Percentiles rank a stretch among this genome's conserved stretches.
Evolutionary conservation across 2,888 invertebrate genomes (phyloP).

Genomic region (Cancer borealis): DNA sequence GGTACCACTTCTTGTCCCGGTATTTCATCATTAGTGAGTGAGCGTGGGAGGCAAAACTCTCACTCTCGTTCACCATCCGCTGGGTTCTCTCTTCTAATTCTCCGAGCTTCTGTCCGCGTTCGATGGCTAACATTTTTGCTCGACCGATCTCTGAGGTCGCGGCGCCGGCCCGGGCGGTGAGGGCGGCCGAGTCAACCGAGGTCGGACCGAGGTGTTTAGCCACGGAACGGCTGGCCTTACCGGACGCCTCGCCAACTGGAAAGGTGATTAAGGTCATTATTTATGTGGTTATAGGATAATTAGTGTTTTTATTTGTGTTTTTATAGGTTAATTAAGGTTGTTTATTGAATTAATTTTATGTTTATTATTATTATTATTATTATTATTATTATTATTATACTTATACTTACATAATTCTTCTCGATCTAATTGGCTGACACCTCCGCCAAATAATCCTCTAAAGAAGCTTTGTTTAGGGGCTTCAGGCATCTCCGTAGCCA

Average conservation of each 20-base stretch:
- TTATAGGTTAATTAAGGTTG: neutral
- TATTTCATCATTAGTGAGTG: conserved; percentile 97
- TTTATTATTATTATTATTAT: neutral
- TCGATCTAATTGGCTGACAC: conserved; percentile 89
- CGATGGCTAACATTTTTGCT: conserved; percentile 92
- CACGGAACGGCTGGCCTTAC: conserved; percentile 92
- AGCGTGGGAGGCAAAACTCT: conserved; percentile 91
- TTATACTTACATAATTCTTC: conserved; percentile 95
- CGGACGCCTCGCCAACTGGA: conserved; percentile 94
- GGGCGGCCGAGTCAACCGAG: conserved; percentile 84
- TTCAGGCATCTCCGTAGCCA: conserved; percentile 97
- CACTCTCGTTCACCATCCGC: conserved; percentile 93
- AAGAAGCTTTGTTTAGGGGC: conserved; percentile 99
- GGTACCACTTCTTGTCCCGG: conserved; percentile 99
- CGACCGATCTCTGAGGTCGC: conserved; percentile 87
- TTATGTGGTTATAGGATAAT: neutral
- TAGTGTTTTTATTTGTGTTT: neutral
- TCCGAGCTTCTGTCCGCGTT: conserved; percentile 96
- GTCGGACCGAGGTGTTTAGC: conserved; percentile 90
- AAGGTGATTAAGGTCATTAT: conserved; percentile 67
- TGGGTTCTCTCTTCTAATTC: conserved; percentile 95
- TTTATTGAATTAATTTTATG: no score
- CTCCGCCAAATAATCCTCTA: conserved; percentile 94
- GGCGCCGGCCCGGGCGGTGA: conserved; percentile 84
- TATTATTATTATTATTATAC: neutral